These are phyloP conservation scores for Philopotamus ludificatus DNA, from an alignment of 1,140 invertebrate genomes.

Conservation along the genomic window DNA sequence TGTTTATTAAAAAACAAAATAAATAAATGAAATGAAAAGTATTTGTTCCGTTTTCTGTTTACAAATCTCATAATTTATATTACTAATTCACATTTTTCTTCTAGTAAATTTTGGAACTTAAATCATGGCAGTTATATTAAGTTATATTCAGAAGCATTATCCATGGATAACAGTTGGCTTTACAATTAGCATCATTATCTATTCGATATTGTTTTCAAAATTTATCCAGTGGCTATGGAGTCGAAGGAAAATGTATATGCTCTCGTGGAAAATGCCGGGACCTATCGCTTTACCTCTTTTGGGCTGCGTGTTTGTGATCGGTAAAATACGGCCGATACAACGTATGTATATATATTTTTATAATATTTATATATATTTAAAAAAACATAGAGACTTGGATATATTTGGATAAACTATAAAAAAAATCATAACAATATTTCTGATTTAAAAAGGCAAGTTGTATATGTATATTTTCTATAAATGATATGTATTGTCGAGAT, in stretches of 20 bases:
- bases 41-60: too few relatives aligned
- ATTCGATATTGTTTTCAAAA: not conserved
- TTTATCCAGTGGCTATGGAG: slow-evolving; percentile 20
- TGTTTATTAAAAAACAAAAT: too few relatives aligned
- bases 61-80: too few relatives aligned
- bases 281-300: slow-evolving; percentile 4
- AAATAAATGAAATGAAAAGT: too few relatives aligned
- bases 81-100: too few relatives aligned
- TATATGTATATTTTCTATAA: too few relatives aligned
- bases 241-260: not conserved
- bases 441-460: too few relatives aligned
- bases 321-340: not conserved
- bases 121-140: slow-evolving; percentile 15
- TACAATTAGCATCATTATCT: not conserved
- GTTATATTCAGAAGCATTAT: slow-evolving; percentile 7
- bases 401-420: not conserved
- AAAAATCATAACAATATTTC: too few relatives aligned
- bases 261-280: slow-evolving; percentile 10
- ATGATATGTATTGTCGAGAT: too few relatives aligned
- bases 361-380: not conserved
- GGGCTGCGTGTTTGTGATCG: not conserved
- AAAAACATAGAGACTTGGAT: not conserved
- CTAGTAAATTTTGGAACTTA: too few relatives aligned
- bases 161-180: slow-evolving; percentile 10
- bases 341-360: not conserved